Evolutionary conservation across 2,797 vertebrate genomes (phyloP).

Genomic region (Artibeus lituratus): DNA sequence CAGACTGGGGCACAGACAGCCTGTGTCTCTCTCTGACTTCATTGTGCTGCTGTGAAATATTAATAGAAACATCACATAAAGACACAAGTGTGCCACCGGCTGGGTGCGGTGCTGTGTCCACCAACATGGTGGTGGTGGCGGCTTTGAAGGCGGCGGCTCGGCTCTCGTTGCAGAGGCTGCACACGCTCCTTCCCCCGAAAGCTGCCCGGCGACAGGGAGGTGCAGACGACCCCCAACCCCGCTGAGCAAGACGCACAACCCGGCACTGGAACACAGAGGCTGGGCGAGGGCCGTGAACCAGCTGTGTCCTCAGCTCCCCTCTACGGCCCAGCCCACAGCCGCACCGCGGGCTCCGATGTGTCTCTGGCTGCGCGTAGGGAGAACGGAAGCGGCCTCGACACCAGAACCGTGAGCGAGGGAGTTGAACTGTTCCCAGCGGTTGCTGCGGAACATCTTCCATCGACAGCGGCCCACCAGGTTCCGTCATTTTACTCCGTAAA

Average conservation of each 20-base stretch:
- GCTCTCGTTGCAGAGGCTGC: not conserved
- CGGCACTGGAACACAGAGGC: not conserved
- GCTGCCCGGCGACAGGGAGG: not conserved
- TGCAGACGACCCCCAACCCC: fast-evolving
- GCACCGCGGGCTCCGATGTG: not conserved
- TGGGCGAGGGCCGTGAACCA: not conserved
- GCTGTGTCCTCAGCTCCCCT: not conserved
- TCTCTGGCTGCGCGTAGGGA: not conserved
- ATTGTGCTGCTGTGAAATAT: slow-evolving; percentile 24
- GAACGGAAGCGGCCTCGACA: not conserved
- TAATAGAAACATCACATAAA: slow-evolving; percentile 23
- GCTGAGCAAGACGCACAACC: not conserved
- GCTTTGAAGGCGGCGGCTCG: not conserved
- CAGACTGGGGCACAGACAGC: not conserved
- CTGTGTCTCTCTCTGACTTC: not conserved
- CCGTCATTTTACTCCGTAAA: not conserved
- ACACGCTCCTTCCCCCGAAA: not conserved
- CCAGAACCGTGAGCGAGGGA: not conserved
- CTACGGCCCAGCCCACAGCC: not conserved
- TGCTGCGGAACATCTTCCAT: not conserved
- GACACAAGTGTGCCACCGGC: not conserved
- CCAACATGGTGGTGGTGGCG: not conserved
- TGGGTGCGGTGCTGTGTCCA: not conserved
- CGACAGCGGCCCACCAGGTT: not conserved
- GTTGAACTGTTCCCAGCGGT: not conserved